Base-by-base conservation (phyloP, 2,797 vertebrate species). In the Pseudomugil gertrudae region DNA sequence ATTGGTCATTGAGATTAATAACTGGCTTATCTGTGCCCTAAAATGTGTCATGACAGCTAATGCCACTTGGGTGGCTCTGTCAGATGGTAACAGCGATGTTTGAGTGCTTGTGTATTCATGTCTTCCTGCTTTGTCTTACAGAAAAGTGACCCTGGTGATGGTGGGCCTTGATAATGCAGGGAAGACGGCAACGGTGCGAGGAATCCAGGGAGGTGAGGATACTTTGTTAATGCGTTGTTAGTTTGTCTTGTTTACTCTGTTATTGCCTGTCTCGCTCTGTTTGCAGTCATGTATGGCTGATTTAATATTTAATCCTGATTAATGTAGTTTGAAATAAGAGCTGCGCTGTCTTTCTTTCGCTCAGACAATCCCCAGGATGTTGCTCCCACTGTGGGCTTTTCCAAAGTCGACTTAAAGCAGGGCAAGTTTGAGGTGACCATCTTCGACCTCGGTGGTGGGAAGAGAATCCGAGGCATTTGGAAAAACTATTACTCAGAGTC, bases 391-490 rank as follows among this genome's bases (percentile, higher is more conserved):
- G 88, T 92, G 5, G 94, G 94, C 19, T 95, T 95, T 53, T 91
- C 93, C 76, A 94, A 93, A 81, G 93, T 93, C 0, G 93, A 94
- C 75, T 84, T 97, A 24, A 93, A 94, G 59, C 90, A 97, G 84
- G 94, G 94, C 26, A 94, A 95, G 72, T 97, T 95, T 10, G 92
- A 96, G 75, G 92, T 96, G 69, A 95, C 95, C 45, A 90, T 97
- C 74, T 94, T 96, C 0, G 95, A 96, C 85, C 87, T 96, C 10
- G 93, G 93, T 0, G 94, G 96, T 0, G 94, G 95, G 3, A 90
- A 89, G 70, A 88, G 91, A 17, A 92, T 94, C 77, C 89, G 86
- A 3, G 92, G 93, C 63, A 94, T 88, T 66, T 96, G 96, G 96
- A 95, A 93, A 60, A 95, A 94, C 86, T 95, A 95, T 90, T 96